Evolutionary conservation across 1,140 invertebrate species (phyloP).

Genomic region (Caenorhabditis remanei): DNA sequence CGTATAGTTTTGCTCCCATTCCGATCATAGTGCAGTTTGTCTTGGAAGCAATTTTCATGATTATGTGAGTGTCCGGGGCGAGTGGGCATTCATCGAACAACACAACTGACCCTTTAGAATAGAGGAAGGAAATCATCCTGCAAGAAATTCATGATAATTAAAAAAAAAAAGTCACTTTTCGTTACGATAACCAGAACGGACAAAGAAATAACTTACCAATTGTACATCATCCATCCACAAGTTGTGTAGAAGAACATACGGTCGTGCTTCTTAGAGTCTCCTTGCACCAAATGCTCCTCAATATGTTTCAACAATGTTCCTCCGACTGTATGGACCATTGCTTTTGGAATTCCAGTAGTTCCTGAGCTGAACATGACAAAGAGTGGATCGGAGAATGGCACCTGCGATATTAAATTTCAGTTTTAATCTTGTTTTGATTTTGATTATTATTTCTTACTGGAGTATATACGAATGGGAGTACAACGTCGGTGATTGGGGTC

Average conservation of each 20-base stretch:
- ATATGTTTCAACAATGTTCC: conserved; percentile 82
- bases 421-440: background rate
- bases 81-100: conserved; percentile 82
- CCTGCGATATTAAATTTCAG: conserved; percentile 76
- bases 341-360: conserved; percentile 82
- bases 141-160: background rate
- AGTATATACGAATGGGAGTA: conserved; percentile 31
- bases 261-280: conserved; percentile 80
- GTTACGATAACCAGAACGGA: background rate
- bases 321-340: conserved; percentile 82
- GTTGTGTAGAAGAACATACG: conserved; percentile 82
- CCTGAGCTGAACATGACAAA: conserved; percentile 83
- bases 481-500: background rate
- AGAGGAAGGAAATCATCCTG: conserved; percentile 69
- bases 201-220: conserved; percentile 78
- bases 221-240: conserved; percentile 84
- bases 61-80: conserved; percentile 79
- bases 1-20: conserved; percentile 81
- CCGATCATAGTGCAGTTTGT: conserved; percentile 81
- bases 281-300: conserved; percentile 81
- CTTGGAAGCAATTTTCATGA: conserved; percentile 81
- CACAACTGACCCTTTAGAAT: conserved; percentile 80
- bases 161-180: background rate
- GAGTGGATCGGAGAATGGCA: conserved; percentile 82
- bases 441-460: background rate